These are phyloP conservation scores for Cyprinella venusta DNA, from an alignment of 2,797 vertebrate species.

Conservation along the genomic window DNA sequence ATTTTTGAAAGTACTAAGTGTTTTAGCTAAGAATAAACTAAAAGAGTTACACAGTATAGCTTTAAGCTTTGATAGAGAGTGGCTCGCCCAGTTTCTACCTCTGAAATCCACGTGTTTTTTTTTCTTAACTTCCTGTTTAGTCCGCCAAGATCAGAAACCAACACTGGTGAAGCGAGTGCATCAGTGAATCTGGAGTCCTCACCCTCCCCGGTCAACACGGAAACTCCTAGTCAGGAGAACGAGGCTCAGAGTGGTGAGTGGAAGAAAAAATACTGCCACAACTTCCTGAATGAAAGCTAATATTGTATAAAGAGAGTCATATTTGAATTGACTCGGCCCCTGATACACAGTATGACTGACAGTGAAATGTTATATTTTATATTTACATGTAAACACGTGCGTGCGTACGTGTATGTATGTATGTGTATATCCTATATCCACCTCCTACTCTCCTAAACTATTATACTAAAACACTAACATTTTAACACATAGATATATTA, in stretches of 20 bases:
- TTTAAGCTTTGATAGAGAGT: neutral
- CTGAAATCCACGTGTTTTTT: constrained; percentile 14
- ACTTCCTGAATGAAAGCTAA: neutral
- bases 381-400: too few species aligned
- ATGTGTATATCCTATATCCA: too few species aligned
- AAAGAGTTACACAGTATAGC: too few species aligned
- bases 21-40: too few species aligned
- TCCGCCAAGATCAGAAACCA: constrained; percentile 71
- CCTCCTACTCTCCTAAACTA: too few species aligned
- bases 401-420: too few species aligned
- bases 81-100: neutral
- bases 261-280: neutral
- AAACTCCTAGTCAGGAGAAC: constrained; percentile 57
- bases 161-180: constrained; percentile 57
- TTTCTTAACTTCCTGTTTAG: constrained; percentile 61
- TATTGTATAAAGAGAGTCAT: neutral
- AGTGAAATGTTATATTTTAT: neutral
- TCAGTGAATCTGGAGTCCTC: constrained; percentile 51
- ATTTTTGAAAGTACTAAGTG: too few species aligned
- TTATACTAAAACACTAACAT: too few species aligned
- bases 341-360: neutral
- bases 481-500: neutral
- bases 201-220: constrained; percentile 54
- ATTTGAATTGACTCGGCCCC: too few species aligned
- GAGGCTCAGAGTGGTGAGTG: constrained; percentile 65